Base-by-base conservation (phyloP, 2,113 vertebrate genomes). In the Lutjanus erythropterus region DNA sequence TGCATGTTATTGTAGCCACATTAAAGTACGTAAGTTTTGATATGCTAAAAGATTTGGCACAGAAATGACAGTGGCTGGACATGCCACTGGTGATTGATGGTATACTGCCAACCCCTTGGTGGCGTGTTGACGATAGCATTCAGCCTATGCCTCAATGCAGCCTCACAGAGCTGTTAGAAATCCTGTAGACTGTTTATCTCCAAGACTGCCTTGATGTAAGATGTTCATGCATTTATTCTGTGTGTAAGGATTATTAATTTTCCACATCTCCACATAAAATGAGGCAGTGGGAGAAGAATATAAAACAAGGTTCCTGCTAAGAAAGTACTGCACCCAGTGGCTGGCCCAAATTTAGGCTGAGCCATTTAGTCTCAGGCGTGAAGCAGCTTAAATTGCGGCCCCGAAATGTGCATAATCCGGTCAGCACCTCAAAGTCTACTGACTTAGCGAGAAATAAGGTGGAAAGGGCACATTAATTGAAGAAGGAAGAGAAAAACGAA, bases 341-440 rank as follows among this genome's bases (percentile, higher is more conserved):
- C 35, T 83, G 52, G 5, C 42, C 64, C 18, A n/a, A 72, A 80
- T n/a, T n/a, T n/a, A 9, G 11, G n/a, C n/a, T n/a, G n/a, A n/a
- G n/a, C n/a, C 55, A 46, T 69, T 81, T 60, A 68, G 35, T 9
- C 41, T 70, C 15, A 41, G 23, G 21, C 10, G 14, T 27, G 41
- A 33, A 83, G 25, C 37, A 58, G 47, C 16, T 83, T 69, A 75
- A 71, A 62, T 49, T 65, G 37, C 41, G 64, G 35, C 25, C 50
- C 42, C 11, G 42, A 81, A 76, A 64, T 79, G 58, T 73, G 66
- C 62, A 59, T 75, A 87, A 83, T 83, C 59, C 79, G 64, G 62
- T 83, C 71, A 83, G 75, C 65, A 70, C 42, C 37, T 74, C 19
- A 21, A n/a, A 19, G 33, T 58, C 37, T 37, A 66, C 71, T 70